These are phyloP conservation scores for Apotomis turbidana DNA, from an alignment of 2,888 invertebrate species.

Conservation along the genomic window DNA sequence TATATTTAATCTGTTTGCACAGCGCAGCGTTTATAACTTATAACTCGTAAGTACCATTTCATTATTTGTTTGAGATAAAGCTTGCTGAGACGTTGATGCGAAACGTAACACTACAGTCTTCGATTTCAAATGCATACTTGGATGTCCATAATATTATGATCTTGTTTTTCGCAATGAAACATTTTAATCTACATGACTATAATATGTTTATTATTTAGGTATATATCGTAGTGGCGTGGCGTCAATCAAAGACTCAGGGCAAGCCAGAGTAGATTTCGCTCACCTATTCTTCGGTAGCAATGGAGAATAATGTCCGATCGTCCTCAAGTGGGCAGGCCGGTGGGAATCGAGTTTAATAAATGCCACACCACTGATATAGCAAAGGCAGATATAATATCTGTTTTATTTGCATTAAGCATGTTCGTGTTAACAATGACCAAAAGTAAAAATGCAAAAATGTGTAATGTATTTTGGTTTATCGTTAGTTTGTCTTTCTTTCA, in stretches of 20 bases:
- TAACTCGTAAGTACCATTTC: slow-evolving; percentile 5
- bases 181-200: slow-evolving; percentile 6
- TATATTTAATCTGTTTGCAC: slow-evolving; percentile 12
- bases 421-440: too few species aligned
- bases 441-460: too few species aligned
- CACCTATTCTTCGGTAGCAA: too few species aligned
- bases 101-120: slow-evolving; percentile 38
- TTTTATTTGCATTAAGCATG: background rate
- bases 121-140: slow-evolving; percentile 38
- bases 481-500: too few species aligned
- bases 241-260: too few species aligned
- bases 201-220: too few species aligned
- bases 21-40: slow-evolving; percentile 27
- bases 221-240: too few species aligned
- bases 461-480: too few species aligned
- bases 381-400: background rate
- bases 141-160: slow-evolving; percentile 39
- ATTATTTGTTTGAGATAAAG: slow-evolving; percentile 36
- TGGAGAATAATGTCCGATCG: too few species aligned
- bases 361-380: background rate
- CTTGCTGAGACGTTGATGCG: slow-evolving; percentile 30
- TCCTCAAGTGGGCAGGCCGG: too few species aligned
- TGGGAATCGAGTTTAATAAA: too few species aligned
- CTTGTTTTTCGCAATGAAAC: slow-evolving; percentile 35
- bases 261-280: too few species aligned